Base-by-base conservation (phyloP, 2,888 invertebrate genomes). In the Eupsilia transversa region DNA sequence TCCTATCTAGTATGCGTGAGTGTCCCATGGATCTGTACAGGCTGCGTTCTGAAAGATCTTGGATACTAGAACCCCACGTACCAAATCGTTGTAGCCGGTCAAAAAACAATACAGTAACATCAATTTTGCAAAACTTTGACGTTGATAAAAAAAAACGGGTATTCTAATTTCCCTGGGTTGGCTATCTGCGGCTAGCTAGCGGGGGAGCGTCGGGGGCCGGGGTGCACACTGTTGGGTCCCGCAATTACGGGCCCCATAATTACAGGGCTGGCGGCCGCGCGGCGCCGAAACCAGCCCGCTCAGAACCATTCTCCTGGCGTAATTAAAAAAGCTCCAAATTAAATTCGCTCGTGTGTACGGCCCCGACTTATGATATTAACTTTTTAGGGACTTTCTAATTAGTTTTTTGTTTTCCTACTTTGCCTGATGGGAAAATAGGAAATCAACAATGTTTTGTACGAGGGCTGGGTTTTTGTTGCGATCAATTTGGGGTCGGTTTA, bases 271-370 rank as follows among this genome's bases (percentile, higher is more conserved):
- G 92, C 92, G 88, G 89, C 92, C 94, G 94, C 93, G 92, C 94
- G 94, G 94, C 95, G 95, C 95, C 96, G 94, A 95, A 93, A 94
- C 94, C 93, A 93, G 92, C 92, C 92, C 92, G 92, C 91, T 91
- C 91, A 89, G 92, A 91, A 93, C 93, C 92, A 94, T 94, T 94
- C 95, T 94, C 93, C 94, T 91, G 94, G 92, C 95, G 93, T 96
- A 96, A 96, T 96, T 96, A 96, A 96, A 96, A 96, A 96, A 94
- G 94, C 93, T 96, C 96, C 94, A 96, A 96, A 96, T 96, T 95
- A 96, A 96, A 96, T 96, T 96, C 95, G 96, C 96, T 95, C 93
- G 95, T 95, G 94, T 94, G 92, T 93, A 93, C 93, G 91, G 90
- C 89, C 90, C 93, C 93, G 94, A 93, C 94, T 96, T 96, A 95